Evolutionary conservation across 2,888 invertebrate genomes (phyloP), one percentile per base, ranked within the genome.

Genomic region (Geotrupes spiniger): DNA sequence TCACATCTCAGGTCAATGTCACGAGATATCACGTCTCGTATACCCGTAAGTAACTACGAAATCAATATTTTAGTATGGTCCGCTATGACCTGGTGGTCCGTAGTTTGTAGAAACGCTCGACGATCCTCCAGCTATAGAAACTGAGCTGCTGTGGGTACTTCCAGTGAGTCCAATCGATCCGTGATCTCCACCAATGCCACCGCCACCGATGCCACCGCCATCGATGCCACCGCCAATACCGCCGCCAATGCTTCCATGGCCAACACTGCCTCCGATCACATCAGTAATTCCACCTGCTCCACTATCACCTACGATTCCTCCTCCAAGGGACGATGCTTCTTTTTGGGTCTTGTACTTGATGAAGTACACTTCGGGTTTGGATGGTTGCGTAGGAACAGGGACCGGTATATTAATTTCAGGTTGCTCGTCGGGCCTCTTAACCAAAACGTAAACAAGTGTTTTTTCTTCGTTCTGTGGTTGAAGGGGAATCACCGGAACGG

Each of bases 361-460:
- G 81, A 90, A 90, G 82, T 90, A 90, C 52, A 89, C 90, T 75
- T 90, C 90, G 50, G 90, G 90, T 77, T 90, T 90, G 70, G 87
- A 84, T 57, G 89, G 90, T 65, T 87, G 86, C 42, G 89, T 89
- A 42, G 89, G 89, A 2, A 83, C 81, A 16, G 84, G 77, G 12
- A 85, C 82, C 49, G 89, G 89, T 63, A 89, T 82, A 63, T 81
- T 76, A 72, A 90, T 65, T 52, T 65, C 65, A 38, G 66, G 64
- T 33, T 55, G 56, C 38, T 63, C 65, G 40, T 67, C 67, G 11
- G 65, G 66, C 70, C 85, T 89, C 82, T 90, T 90, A 63, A 89
- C 89, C 73, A 91, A 76, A 31, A 91, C 90, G 76, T 91, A 91
- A 63, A 90, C 89, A 57, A 90, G 79, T 42, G 90, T 91, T 78